Evolutionary conservation across 2,888 invertebrate genomes (phyloP).

Genomic region (Drosophila anceps): DNA sequence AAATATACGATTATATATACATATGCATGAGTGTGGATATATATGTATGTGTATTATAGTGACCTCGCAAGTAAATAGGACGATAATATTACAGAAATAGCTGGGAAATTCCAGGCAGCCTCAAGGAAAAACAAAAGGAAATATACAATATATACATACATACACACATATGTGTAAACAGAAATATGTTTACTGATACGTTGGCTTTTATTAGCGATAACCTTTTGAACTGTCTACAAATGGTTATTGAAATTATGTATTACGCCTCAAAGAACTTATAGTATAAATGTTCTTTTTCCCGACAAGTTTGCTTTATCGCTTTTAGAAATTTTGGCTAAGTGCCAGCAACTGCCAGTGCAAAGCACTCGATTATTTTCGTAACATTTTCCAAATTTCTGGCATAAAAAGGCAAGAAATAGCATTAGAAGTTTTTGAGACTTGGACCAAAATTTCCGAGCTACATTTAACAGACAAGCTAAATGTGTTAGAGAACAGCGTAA

Average conservation of each 20-base stretch:
- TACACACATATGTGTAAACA: neutral
- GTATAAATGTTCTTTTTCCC: constrained; percentile 1
- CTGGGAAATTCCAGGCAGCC: constrained; percentile 62
- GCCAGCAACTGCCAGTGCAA: constrained; percentile 22
- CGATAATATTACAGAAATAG: constrained; percentile 44
- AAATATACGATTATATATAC: neutral
- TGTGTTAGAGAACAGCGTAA: neutral
- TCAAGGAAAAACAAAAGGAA: constrained; percentile 7
- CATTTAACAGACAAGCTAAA: constrained; percentile 1
- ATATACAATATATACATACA: neutral
- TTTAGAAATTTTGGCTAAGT: constrained; percentile 34
- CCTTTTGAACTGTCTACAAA: constrained; percentile 18
- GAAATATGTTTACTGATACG: constrained; percentile 17
- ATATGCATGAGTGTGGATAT: neutral
- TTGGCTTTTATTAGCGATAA: constrained; percentile 20
- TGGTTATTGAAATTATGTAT: constrained; percentile 6
- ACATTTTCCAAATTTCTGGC: constrained; percentile 51
- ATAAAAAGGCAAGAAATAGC: constrained; percentile 20
- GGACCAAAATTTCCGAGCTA: constrained; percentile 14
- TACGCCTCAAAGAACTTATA: neutral
- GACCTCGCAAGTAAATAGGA: constrained; percentile 30
- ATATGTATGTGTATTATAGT: constrained; percentile 4
- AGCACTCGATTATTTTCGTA: constrained; percentile 42
- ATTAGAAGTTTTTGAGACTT: constrained; percentile 23
- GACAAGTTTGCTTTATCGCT: constrained; percentile 36